Evolutionary conservation across 64 coral and sea anemone species (phyloP), one percentile per base, ranked within the genome.

Genomic region (Astreopora myriophthalma): DNA sequence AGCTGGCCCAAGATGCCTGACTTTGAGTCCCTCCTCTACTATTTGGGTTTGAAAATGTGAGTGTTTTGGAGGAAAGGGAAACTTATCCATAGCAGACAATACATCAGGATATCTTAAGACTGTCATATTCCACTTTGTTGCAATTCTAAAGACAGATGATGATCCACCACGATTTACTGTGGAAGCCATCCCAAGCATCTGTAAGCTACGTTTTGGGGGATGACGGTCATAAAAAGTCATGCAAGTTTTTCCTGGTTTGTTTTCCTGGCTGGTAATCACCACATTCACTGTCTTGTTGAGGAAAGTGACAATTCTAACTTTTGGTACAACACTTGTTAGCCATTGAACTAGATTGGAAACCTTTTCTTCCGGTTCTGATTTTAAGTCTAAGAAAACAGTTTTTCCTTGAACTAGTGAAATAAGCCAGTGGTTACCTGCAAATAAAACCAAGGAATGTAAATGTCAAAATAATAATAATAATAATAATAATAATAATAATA

Each of bases 91-190:
- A 16, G 49, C 11, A 16, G 49, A 37, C 55, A 85, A 63, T 11
- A 85, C 28, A 24, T 85, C 46, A 30, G 26, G 12, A 33, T 67
- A 85, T 36, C 34, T 65, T 23, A 85, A 35, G 30, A 85, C 34
- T 85, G 22, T 85, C 22, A 85, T 85, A 20, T 85, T 85, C 80
- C 80, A 61, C 12, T 63, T 85, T 26, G 38, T 25, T 49, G 75
- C 49, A 85, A 34, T 85, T 25, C 33, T 65, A 10, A 61, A 63
- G 25, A 85, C 34, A 11, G 80, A 85, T 65, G 80, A 85, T 65
- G 80, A 85, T 60, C 80, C 80, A 34, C 69, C 0, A 13, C 27
- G 12, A 34, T 16, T 34, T 72, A 34, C 28, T 72, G 69, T 36
- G 16, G 69, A 34, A 34, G 69, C 69, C 27, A 72, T 72, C 19